Base-by-base conservation (phyloP, 2,888 invertebrate genomes). In the Ichneumoninae sp. region DNA sequence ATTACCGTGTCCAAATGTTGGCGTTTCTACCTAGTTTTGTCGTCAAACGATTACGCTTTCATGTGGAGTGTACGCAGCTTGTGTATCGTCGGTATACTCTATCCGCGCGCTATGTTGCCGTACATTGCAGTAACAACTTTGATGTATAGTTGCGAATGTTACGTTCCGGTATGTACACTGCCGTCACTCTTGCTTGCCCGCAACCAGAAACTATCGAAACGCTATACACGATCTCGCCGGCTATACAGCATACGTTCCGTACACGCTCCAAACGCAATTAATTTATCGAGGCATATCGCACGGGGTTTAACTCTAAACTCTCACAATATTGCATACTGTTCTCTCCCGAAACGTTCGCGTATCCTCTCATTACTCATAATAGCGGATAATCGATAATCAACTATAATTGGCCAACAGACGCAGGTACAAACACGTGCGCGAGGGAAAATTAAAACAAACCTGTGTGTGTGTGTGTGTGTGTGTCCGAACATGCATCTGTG, bases 11-110 rank as follows among this genome's bases (percentile, higher is more conserved):
- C 75, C 83, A 83, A 83, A 83, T 83, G 83, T 83, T 80, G 50
- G 71, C 75, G 50, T 71, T 63, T 76, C 77, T 68, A 66, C 66
- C 60, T 36, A 73, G 52, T 84, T 81, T 73, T 63, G 73, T 74
- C 83, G 63, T 83, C 83, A 83, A 83, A 83, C 73, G 83, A 83
- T 83, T 83, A 83, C 83, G 83, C 83, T 60, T 66, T 78, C 54
- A 40, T 40, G 40, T 30, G 36, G 40, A 40, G 66, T 22, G 22
- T 22, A 19, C 66, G 40, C 19, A 36, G 19, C 36, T 63, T 40
- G 36, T 63, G 30, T 63, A 30, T 63, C n/a, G 30, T 30, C 63
- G 36, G 66, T n/a, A 66, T 63, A 63, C 63, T 33, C 63, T 63
- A 13, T 33, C 33, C 33, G 6, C 13, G 19, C 44, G 16, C 44